Base-by-base conservation (phyloP, 2,888 invertebrate species). In the Hypena proboscidalis region DNA sequence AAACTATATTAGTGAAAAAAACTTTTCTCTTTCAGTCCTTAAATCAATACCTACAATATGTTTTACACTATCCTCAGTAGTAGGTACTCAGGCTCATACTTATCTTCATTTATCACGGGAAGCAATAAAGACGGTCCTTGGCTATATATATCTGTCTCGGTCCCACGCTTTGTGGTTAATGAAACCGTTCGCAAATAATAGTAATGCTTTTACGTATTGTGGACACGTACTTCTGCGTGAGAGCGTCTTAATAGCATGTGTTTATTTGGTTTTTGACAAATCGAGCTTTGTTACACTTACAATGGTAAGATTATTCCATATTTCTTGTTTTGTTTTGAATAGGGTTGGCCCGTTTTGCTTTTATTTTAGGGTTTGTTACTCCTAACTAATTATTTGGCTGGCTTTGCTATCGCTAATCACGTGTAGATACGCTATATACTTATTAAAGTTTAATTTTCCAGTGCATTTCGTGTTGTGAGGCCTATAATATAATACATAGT, bases 61-160 rank as follows among this genome's bases (percentile, higher is more conserved):
- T 19, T 53, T 42, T 47, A 43, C 32, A 35, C 26, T 13, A 29
- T 33, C 14, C 34, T 37, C 42, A 56, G 40, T 37, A 48, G 37
- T 40, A n/a, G 30, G 9, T 35, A 25, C 32, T 47, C 55, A 55
- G 52, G 52, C 54, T 63, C 63, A 67, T 60, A 65, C 68, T 69
- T 67, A 74, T 74, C 70, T 73, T 70, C 75, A 83, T 84, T 80
- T 80, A 80, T 84, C 84, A 82, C 71, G 40, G 58, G 57, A 61
- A 64, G 79, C 79, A 85, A 83, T 83, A 84, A 83, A 77, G 77
- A 73, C 58, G 64, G 65, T 58, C 67, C n/a, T 58, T 63, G 58
- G 65, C 66, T 58, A 77, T 84, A 83, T 76, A 77, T 81, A 71
- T 67, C 62, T 63, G 77, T 77, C 77, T 67, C 56, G 55, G 53